Evolutionary conservation across 2,797 vertebrate genomes (phyloP).

Genomic region (Choloepus didactylus): DNA sequence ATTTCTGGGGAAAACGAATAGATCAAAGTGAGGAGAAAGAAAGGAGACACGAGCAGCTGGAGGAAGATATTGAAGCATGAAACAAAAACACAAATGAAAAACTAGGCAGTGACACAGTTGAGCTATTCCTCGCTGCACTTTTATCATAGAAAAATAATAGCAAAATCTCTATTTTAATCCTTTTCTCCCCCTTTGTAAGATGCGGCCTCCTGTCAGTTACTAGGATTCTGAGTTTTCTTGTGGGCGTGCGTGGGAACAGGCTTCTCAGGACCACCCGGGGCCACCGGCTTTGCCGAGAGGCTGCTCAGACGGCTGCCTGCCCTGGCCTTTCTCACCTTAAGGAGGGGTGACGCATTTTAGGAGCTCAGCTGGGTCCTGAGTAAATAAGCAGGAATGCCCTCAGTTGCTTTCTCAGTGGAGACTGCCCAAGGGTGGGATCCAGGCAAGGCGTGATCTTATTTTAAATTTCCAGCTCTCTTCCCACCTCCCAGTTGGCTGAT

Average conservation of each 20-base stretch:
- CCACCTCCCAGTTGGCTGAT: accelerated
- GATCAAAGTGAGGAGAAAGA: conserved; percentile 93
- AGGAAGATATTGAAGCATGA: conserved; percentile 88
- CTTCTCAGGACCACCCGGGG: background rate
- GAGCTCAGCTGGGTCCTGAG: background rate
- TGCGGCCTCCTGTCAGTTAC: conserved; percentile 50
- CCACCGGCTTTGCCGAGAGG: background rate
- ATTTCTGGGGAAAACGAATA: conserved; percentile 93
- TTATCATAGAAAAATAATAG: conserved; percentile 85
- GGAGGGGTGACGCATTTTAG: too few species aligned
- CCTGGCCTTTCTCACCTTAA: background rate
- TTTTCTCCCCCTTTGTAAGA: conserved; percentile 17
- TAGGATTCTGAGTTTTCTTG: background rate
- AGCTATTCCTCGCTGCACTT: conserved; percentile 79
- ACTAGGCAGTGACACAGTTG: conserved; percentile 90
- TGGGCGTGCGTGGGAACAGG: conserved; percentile 4
- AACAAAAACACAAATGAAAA: conserved; percentile 94
- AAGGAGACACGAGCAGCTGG: conserved; percentile 88
- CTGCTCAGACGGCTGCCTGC: background rate
- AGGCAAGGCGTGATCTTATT: background rate
- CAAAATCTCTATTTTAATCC: conserved; percentile 85
- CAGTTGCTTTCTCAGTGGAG: background rate
- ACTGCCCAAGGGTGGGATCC: background rate
- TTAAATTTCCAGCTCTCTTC: background rate
- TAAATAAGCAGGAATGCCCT: background rate